Base-by-base conservation (phyloP, 1,140 invertebrate genomes). In the Pentalonia nigronervosa region DNA sequence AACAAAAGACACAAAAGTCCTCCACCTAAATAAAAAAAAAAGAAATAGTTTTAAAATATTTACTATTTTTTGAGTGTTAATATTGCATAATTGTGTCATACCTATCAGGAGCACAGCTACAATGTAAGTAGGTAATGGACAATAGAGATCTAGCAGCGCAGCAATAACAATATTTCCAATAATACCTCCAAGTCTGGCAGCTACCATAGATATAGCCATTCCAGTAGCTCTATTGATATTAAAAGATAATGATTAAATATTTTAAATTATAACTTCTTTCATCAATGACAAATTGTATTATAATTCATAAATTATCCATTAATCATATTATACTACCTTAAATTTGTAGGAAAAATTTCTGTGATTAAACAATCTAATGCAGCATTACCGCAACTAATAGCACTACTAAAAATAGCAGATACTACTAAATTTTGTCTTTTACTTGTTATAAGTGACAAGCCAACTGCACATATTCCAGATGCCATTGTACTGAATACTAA, bases 91-190 rank as follows among this genome's bases (percentile, higher is more conserved):
- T 86, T 34, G 93, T 53, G 91, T 87, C 94, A 94, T 94, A 96
- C 96, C 96, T 94, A 97, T 97, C 91, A 98, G 96, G 94, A 98
- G 96, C 67, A 96, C 96, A 93, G 97, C 97, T 30, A 98, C 97
- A 89, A 98, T 98, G 95, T 98, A 98, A 81, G 97, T 98, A 81
- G 97, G 97, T 91, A 97, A 97, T 50, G 97, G 97, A 95, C 97
- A 98, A 95, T 97, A 98, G 94, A 97, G 96, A 95, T 98, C 97
- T 94, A 98, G 95, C 56, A 98, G 95, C 94, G 97, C 96, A 84
- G 97, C 97, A 94, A 98, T 98, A 84, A 98, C 97, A 94, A 98
- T 97, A 95, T 98, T 98, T 89, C 97, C 97, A 95, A 98, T 97
- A 94, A 98, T 98, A 94, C 97, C 97, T 94, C 97, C 97, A 50